Evolutionary conservation across 2,888 invertebrate genomes (phyloP), one percentile per base, ranked within the genome.

Genomic region (Hirudinaria manillensis): DNA sequence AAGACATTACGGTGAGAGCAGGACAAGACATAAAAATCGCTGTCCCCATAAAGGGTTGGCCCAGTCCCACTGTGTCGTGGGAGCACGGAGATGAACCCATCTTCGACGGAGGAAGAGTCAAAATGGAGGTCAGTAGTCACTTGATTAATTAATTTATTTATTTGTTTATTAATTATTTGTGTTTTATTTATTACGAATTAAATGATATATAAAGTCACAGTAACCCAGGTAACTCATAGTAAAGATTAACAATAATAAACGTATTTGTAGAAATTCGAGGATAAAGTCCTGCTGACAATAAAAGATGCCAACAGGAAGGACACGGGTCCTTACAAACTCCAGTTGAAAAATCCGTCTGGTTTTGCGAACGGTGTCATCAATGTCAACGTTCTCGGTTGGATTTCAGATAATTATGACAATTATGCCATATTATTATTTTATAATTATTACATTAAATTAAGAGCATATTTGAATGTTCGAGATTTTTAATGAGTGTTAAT

Each of bases 21-120:
- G 99, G 99, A 72, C 96, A 99, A 88, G 95, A 96, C 86, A 97
- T 99, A 88, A 92, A 93, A 81, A 94, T 99, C 83, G 92, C 93
- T 82, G 92, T 99, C 24, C 98, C 98, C 3, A 98, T 93, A 86
- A 90, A 92, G 81, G 95, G 79, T 93, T 94, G 89, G 70, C 98
- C 99, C 2, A 92, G 93, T 86, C 99, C 99, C 7, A 92, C 91
- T 3, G 94, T 96, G 0, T 89, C 91, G 56, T 97, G 98, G 94
- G 81, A 90, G n/a, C 75, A 75, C n/a, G 70, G 74, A 24, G 77
- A 73, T 19, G 45, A 70, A 32, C 66, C 65, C 16, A 71, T 77
- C 10, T 55, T 67, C 19, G 70, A 75, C 32, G 77, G 77, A 65
- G 77, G 77, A 21, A 68, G 77, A 32, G 72, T 75, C 36, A 72